Evolutionary conservation across 2,888 invertebrate genomes (phyloP).

Genomic region (Sthenelais limicola): DNA sequence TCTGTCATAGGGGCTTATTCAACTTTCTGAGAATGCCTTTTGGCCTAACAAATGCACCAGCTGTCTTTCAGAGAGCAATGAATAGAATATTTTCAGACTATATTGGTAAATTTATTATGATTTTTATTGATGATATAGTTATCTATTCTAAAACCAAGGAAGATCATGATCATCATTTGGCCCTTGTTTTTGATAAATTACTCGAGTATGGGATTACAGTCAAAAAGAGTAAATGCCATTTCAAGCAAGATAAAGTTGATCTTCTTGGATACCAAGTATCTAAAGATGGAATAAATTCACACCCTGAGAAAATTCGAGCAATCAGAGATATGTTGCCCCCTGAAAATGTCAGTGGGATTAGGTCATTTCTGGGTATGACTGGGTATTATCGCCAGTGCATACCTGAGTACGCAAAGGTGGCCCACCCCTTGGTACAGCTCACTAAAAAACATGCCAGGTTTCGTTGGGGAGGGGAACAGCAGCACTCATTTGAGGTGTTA

Average conservation of each 20-base stretch:
- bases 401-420: conserved; percentile 36
- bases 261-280: conserved; percentile 9
- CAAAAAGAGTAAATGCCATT: conserved; percentile 9
- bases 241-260: neutral
- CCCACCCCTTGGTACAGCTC: neutral
- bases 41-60: no score
- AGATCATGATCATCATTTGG: conserved; percentile 22
- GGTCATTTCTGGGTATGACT: conserved; percentile 33
- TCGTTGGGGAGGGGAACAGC: conserved; percentile 3
- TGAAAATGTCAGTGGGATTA: neutral
- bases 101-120: conserved; percentile 10
- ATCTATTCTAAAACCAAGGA: neutral
- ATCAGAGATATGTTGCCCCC: neutral
- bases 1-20: conserved; percentile 47
- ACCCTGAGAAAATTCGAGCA: conserved; percentile 15
- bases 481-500: conserved; percentile 20
- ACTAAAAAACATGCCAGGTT: conserved; percentile 10
- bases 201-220: conserved; percentile 6
- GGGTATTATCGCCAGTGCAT: conserved; percentile 40
- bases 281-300: conserved; percentile 36
- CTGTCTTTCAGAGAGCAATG: no score
- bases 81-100: no score
- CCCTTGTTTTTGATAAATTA: conserved; percentile 10
- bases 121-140: conserved; percentile 40
- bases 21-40: conserved; percentile 44